Evolutionary conservation across 2,113 vertebrate species (phyloP).

Genomic region (Zosterops pallidus): DNA sequence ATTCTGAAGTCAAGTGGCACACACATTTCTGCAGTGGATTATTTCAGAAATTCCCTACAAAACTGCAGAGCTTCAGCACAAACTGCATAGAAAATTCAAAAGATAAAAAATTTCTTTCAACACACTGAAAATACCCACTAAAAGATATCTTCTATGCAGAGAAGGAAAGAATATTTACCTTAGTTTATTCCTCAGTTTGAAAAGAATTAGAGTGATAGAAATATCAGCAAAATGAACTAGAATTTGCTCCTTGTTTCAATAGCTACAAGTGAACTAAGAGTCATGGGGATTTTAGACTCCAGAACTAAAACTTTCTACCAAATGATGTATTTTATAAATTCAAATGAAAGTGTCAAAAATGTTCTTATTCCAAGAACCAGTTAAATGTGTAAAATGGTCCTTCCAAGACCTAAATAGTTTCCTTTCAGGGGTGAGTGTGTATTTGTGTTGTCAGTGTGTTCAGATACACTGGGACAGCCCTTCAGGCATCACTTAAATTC

Average conservation of each 20-base stretch:
- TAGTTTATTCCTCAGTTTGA: not conserved
- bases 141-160: not conserved
- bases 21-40: not conserved
- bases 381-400: not conserved
- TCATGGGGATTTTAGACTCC: not conserved
- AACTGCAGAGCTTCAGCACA: not conserved
- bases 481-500: not conserved
- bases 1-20: not conserved
- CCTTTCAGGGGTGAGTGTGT: not conserved
- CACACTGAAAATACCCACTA: not conserved
- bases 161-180: not conserved
- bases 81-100: not conserved
- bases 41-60: not conserved
- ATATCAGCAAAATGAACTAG: not conserved
- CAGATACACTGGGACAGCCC: not conserved
- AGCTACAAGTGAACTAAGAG: not conserved
- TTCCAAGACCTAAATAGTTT: not conserved
- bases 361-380: not conserved
- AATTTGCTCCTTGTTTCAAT: not conserved
- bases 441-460: not conserved
- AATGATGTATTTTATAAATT: not conserved
- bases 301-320: not conserved
- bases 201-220: not conserved
- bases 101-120: not conserved
- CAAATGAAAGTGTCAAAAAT: not conserved